Percentiles rank a stretch among this genome's conserved stretches.
Conservation (phyloP, 1,140 invertebrate species). For the Orchestia grillus region DNA sequence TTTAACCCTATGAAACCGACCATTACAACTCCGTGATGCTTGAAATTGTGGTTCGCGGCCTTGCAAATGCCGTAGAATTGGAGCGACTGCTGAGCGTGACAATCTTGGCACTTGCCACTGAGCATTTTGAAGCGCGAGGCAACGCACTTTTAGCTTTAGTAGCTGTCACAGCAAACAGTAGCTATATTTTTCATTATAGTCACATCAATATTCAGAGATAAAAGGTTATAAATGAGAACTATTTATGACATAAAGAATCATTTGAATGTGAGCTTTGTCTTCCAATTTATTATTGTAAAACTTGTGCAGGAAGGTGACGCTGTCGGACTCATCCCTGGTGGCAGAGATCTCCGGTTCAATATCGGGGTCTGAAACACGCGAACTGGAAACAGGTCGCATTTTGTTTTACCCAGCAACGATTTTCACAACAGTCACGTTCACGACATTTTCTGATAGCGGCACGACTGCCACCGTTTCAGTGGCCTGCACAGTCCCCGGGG, state of each 20-base stretch:
- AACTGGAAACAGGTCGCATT: background rate
- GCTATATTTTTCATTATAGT: too few relatives aligned
- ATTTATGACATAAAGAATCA: too few relatives aligned
- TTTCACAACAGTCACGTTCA: constrained; percentile 1
- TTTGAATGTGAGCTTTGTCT: background rate
- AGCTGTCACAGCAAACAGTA: too few relatives aligned
- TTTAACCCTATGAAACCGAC: background rate
- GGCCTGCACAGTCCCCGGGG: background rate
- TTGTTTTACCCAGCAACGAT: background rate
- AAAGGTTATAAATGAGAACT: too few relatives aligned
- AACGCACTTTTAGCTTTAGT: too few relatives aligned
- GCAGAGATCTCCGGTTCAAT: background rate
- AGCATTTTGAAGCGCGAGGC: too few relatives aligned
- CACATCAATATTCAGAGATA: too few relatives aligned
- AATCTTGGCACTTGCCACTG: background rate
- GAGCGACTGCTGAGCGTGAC: too few relatives aligned
- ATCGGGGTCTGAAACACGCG: background rate
- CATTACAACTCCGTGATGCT: background rate
- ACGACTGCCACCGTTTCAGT: background rate
- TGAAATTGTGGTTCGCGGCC: background rate
- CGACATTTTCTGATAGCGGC: background rate
- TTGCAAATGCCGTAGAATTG: too few relatives aligned
- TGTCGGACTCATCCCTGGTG: background rate
- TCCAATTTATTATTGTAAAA: background rate
- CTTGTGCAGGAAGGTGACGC: background rate